Percentiles rank a stretch among this genome's conserved stretches.
Evolutionary conservation across 35 echinoderm and acorn worm species (phyloP).

Genomic region (Stichopus chloronotus): DNA sequence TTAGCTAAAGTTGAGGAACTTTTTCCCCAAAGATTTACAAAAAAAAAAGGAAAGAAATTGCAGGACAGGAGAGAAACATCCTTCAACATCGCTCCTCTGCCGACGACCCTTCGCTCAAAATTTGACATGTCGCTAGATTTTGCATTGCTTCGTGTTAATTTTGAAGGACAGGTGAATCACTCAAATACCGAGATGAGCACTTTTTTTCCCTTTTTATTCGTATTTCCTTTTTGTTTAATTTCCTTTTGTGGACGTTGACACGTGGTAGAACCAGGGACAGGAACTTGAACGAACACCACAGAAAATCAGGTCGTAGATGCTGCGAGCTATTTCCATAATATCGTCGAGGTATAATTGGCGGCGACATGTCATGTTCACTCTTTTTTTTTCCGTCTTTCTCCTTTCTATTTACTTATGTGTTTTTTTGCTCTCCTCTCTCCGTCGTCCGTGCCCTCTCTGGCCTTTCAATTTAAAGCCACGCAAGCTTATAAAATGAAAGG

Average conservation of each 20-base stretch:
- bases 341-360: slow-evolving; percentile 37
- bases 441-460: background rate
- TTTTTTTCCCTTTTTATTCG: too few species aligned
- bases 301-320: slow-evolving; percentile 25
- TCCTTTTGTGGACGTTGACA: background rate
- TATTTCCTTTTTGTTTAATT: background rate
- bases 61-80: too few species aligned
- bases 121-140: too few species aligned
- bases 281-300: background rate
- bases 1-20: too few species aligned
- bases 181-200: background rate
- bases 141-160: background rate
- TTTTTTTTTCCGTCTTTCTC: background rate
- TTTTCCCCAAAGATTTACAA: too few species aligned
- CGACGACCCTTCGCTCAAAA: too few species aligned
- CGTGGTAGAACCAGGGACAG: background rate
- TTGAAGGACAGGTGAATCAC: background rate
- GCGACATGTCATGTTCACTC: slow-evolving; percentile 20
- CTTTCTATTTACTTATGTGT: too few species aligned
- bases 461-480: slow-evolving; percentile 40
- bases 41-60: too few species aligned
- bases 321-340: slow-evolving; percentile 21
- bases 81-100: too few species aligned
- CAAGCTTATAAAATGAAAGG: background rate
- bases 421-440: too few species aligned